Evolutionary conservation across 2,113 vertebrate genomes (phyloP).

Genomic region (Marmota monax): DNA sequence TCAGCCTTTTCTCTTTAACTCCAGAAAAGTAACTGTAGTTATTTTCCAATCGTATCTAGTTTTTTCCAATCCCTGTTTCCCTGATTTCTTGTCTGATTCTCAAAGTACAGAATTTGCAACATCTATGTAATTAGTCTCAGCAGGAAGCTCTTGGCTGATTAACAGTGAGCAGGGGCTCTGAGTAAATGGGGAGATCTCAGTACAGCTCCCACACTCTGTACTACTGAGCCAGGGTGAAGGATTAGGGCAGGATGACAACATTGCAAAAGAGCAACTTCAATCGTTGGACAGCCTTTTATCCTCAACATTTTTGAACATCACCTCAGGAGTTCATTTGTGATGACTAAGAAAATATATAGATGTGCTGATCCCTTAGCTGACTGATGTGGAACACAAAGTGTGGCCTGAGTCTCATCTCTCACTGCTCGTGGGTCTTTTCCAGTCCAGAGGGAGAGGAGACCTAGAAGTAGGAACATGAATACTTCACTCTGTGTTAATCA

Average conservation of each 20-base stretch:
- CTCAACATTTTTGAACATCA: background rate
- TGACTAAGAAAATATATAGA: background rate
- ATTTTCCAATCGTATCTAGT: background rate
- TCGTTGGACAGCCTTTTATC: background rate
- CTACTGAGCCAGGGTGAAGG: background rate
- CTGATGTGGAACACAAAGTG: background rate
- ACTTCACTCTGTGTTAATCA: background rate
- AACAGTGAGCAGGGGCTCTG: background rate
- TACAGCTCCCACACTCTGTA: background rate
- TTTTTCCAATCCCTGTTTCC: background rate
- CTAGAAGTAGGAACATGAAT: background rate
- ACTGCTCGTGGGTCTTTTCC: background rate
- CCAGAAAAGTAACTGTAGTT: background rate
- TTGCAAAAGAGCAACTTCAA: conserved; percentile 9
- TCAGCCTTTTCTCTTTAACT: background rate
- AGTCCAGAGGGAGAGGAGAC: background rate
- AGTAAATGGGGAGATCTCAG: background rate
- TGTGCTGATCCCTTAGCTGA: too few species aligned
- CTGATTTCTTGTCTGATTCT: background rate
- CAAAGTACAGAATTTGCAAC: background rate
- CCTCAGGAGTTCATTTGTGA: background rate
- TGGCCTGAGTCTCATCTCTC: background rate
- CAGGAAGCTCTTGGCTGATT: background rate
- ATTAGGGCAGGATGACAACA: background rate
- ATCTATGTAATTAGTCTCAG: background rate